phyloP scores from a whole-genome alignment of 2,888 invertebrate genomes.

The Drosophila sordidula region DNA sequence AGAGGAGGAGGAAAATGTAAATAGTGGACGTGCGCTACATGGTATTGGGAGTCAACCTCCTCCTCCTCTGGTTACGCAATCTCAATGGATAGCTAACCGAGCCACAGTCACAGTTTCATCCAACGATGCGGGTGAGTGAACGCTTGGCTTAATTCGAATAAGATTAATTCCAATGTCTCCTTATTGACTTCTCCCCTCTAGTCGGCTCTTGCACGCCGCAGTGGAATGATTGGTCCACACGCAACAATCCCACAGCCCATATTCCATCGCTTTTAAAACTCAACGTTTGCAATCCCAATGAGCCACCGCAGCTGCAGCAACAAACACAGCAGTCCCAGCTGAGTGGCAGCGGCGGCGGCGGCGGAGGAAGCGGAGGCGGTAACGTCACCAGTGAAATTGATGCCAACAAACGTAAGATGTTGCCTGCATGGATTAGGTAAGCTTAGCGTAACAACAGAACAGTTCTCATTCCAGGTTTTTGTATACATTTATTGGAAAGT shows the following conservation, averaged over 20 bases:
- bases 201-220: slow-evolving; percentile 42
- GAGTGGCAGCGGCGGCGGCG: slow-evolving; percentile 29
- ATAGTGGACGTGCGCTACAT: slow-evolving; percentile 27
- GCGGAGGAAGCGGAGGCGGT: slow-evolving; percentile 8
- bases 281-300: slow-evolving; percentile 81
- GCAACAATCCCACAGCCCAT: slow-evolving; percentile 68
- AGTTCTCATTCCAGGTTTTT: too few relatives aligned
- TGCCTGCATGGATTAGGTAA: slow-evolving; percentile 99
- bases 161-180: neutral
- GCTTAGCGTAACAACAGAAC: neutral
- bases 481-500: too few relatives aligned
- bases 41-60: slow-evolving; percentile 35
- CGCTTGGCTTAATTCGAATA: too few relatives aligned
- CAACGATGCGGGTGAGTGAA: slow-evolving; percentile 42
- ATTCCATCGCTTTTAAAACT: slow-evolving; percentile 82
- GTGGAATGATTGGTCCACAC: slow-evolving; percentile 63
- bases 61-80: slow-evolving; percentile 64
- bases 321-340: slow-evolving; percentile 31
- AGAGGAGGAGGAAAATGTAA: slow-evolving; percentile 87
- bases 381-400: slow-evolving; percentile 86
- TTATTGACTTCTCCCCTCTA: neutral
- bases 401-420: slow-evolving; percentile 93
- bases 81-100: slow-evolving; percentile 53
- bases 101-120: slow-evolving; percentile 6
- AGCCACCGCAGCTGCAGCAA: slow-evolving; percentile 42